Evolutionary conservation across 2,797 vertebrate genomes (phyloP), one percentile per base, ranked within the genome.

Genomic region (Oryzias sinensis): DNA sequence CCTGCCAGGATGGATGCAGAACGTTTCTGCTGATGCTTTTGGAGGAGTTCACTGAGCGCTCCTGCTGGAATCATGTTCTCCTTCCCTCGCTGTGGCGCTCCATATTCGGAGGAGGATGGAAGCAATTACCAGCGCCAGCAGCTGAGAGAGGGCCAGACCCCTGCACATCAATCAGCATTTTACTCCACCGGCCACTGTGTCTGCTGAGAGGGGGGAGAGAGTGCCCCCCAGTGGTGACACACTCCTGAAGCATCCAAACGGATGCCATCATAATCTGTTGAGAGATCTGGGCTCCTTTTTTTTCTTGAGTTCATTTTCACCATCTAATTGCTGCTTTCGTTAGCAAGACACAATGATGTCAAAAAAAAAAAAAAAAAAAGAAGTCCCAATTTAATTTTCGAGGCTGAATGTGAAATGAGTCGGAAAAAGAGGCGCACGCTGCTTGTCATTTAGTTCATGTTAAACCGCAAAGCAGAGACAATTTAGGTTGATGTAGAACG

Each of bases 101-200:
- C 46, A 29, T 15, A 56, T 56, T 59, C 68, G 78, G 62, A 82
- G 75, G 77, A 82, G 78, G 79, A 87, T 82, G 81, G 87, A 86
- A 88, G 85, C 81, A 89, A 89, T 89, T 88, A 87, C 79, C 86
- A 85, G 74, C 62, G 8, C 77, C 82, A 88, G 85, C 75, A 82
- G 77, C 83, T 80, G 82, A 84, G 77, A 76, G 75, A 64, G 66
- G 71, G 79, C 85, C 84, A 84, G 72, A 72, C 70, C 74, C 76
- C 78, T 69, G 72, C 75, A 79, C 76, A 87, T 90, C 84, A 84
- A 87, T 90, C 89, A 86, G 80, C 68, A 80, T 78, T 37, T 37
- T 82, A 83, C 68, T 65, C 59, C 70, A 17, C 62, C 18, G 33
- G 56, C 73, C 62, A 51, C 43, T 44, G 43, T 45, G 44, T 46